Conservation (phyloP, 2,797 vertebrate genomes). For the Pseudopleuronectes americanus region DNA sequence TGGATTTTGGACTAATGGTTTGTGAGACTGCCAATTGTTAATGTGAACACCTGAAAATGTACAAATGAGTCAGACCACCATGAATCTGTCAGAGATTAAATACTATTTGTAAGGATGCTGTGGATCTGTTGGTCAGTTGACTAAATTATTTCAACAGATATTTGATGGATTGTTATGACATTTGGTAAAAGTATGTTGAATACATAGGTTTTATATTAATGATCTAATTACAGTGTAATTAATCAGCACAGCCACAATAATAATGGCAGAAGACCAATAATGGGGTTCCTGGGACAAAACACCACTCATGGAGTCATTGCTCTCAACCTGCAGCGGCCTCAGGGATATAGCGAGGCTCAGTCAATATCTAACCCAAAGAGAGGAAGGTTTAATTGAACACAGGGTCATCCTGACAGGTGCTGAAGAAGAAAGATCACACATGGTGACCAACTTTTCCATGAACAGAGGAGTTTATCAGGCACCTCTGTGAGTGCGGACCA, state of each 20-base stretch:
- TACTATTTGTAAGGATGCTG: no score
- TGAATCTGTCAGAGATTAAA: no score
- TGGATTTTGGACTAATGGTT: no score
- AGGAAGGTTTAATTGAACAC: background rate
- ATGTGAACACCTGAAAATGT: background rate
- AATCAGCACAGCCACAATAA: no score
- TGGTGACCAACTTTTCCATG: slow-evolving; percentile 4
- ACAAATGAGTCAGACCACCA: no score
- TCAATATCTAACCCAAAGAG: background rate
- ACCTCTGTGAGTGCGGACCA: slow-evolving; percentile 13
- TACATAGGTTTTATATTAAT: no score
- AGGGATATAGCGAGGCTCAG: no score
- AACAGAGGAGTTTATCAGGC: slow-evolving; percentile 24
- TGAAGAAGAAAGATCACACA: slow-evolving; percentile 7
- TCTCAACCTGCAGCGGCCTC: no score
- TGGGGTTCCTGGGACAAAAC: background rate
- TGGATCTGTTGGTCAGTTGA: background rate
- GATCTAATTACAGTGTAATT: no score
- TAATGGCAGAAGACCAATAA: no score
- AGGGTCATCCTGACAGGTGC: background rate
- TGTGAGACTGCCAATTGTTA: no score
- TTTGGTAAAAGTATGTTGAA: no score
- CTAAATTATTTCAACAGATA: background rate
- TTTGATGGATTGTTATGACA: background rate
- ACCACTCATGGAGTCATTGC: background rate